Percentiles rank a stretch among this genome's conserved stretches.
phyloP scores from a whole-genome alignment of 2,888 invertebrate species.

The Lypha dubia region DNA sequence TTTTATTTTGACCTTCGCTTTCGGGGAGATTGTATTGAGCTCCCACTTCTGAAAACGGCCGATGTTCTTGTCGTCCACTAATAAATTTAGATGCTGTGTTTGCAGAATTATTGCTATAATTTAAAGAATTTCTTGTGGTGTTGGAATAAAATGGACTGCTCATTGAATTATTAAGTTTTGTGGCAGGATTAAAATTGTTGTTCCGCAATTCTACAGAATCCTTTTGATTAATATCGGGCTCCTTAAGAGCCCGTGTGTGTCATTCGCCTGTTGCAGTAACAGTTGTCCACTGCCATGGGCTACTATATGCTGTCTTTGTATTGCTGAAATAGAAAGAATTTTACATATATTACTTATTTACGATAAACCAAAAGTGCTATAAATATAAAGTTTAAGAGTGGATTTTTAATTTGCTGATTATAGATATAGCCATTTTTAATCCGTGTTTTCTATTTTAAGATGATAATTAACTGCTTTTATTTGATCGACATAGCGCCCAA shows the following conservation, averaged over 20 bases:
- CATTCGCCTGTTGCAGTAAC: slow-evolving; percentile 86
- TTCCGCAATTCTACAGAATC: slow-evolving; percentile 67
- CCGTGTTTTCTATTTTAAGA: too few species aligned
- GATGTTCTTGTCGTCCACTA: slow-evolving; percentile 44
- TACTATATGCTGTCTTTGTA: slow-evolving; percentile 83
- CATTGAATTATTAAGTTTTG: slow-evolving; percentile 66
- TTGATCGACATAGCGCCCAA: too few species aligned
- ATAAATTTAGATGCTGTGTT: slow-evolving; percentile 62
- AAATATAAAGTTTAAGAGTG: too few species aligned
- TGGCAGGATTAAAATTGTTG: slow-evolving; percentile 67
- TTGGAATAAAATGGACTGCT: slow-evolving; percentile 63
- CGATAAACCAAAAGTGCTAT: too few species aligned
- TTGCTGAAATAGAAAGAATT: slow-evolving; percentile 76
- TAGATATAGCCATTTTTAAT: too few species aligned
- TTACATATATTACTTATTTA: too few species aligned
- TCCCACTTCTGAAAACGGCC: slow-evolving; percentile 17
- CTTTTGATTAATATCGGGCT: slow-evolving; percentile 77
- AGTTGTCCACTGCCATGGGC: slow-evolving; percentile 86
- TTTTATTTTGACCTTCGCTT: slow-evolving; percentile 32
- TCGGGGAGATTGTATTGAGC: slow-evolving; percentile 21
- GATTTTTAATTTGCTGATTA: too few species aligned
- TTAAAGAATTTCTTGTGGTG: slow-evolving; percentile 71
- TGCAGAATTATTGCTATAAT: slow-evolving; percentile 67
- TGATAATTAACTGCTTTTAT: too few species aligned
- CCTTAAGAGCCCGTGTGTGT: slow-evolving; percentile 84